Evolutionary conservation across 2,797 vertebrate species (phyloP).

Genomic region (Hyperoplus immaculatus): DNA sequence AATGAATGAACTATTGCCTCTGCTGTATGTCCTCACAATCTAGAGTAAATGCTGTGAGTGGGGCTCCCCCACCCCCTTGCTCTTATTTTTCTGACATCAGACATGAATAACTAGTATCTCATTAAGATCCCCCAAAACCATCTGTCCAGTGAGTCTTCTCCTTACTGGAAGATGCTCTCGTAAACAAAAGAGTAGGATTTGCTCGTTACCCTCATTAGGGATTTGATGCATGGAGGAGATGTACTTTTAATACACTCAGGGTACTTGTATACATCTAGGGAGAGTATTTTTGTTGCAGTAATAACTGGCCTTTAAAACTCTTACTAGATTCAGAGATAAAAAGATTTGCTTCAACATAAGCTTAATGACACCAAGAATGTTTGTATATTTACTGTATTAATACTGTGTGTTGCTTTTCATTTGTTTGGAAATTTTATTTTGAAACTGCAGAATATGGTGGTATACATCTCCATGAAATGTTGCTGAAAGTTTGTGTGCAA

Average conservation of each 20-base stretch:
- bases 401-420: too few relatives aligned
- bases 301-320: neutral
- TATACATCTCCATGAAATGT: neutral
- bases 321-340: neutral
- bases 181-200: constrained; percentile 73
- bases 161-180: constrained; percentile 49
- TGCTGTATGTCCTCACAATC: constrained; percentile 31
- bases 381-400: neutral
- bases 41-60: constrained; percentile 27
- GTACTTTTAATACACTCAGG: constrained; percentile 24
- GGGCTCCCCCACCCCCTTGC: constrained; percentile 43
- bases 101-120: constrained; percentile 78
- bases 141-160: constrained; percentile 74
- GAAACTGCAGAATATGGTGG: neutral
- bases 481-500: neutral
- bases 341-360: neutral
- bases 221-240: constrained; percentile 32
- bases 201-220: constrained; percentile 64
- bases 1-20: constrained; percentile 15
- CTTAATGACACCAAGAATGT: neutral
- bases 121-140: constrained; percentile 79
- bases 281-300: neutral
- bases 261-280: neutral
- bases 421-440: neutral
- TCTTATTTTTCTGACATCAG: constrained; percentile 75